Conservation (phyloP, 2,797 vertebrate species). For the Varecia variegata region DNA sequence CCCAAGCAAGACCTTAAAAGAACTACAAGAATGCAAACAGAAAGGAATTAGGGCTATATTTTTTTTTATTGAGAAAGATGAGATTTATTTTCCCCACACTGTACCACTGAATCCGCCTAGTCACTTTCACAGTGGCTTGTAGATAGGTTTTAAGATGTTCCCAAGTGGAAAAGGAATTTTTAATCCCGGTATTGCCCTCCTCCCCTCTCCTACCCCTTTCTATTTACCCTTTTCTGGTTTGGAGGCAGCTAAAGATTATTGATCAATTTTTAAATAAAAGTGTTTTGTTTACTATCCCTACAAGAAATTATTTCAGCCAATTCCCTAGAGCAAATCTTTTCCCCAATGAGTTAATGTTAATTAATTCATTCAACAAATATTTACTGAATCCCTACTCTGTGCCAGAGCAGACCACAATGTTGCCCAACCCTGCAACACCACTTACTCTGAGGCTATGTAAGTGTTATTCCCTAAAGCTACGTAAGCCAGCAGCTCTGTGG, state of each 20-base stretch:
- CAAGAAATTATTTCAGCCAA: neutral
- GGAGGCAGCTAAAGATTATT: neutral
- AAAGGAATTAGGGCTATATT: neutral
- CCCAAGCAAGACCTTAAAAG: neutral
- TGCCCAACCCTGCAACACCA: neutral
- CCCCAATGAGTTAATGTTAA: neutral
- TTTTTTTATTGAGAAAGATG: neutral
- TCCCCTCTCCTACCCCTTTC: neutral
- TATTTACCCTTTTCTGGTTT: conserved; percentile 12
- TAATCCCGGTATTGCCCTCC: neutral
- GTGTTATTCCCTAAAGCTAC: neutral
- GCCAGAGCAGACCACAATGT: neutral
- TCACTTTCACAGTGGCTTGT: neutral
- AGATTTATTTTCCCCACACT: neutral
- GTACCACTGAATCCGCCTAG: neutral
- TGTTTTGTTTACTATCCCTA: neutral
- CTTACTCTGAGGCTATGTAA: neutral
- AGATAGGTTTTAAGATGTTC: neutral
- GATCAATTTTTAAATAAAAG: neutral
- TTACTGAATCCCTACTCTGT: neutral
- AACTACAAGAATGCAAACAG: conserved; percentile 4
- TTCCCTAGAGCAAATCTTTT: neutral
- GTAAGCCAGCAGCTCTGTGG: neutral
- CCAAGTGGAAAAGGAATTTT: conserved; percentile 1
- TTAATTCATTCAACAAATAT: conserved; percentile 33